Percentiles rank a stretch among this genome's conserved stretches.
Conservation (phyloP, 2,113 vertebrate species). For the Lota lota region DNA sequence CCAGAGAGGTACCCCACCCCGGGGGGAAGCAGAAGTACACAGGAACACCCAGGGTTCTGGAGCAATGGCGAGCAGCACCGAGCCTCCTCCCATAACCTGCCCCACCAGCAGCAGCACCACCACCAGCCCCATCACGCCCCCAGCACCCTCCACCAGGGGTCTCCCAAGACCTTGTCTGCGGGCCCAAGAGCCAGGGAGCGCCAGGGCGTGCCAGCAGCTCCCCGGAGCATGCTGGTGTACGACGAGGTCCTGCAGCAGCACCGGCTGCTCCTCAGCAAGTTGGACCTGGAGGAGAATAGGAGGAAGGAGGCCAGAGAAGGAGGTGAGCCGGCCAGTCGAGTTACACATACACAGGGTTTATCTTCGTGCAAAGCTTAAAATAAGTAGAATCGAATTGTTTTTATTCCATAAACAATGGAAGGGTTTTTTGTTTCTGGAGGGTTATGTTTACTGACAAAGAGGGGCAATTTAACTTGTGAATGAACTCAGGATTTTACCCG, state of each 20-base stretch:
- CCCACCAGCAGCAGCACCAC: conserved; percentile 34
- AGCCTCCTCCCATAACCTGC: conserved; percentile 72
- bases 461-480: too few relatives aligned
- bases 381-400: too few relatives aligned
- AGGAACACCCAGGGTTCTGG: conserved; percentile 73
- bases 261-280: conserved; percentile 89
- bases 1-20: conserved; percentile 75
- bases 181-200: conserved; percentile 28
- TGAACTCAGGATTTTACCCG: too few relatives aligned
- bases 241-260: conserved; percentile 92
- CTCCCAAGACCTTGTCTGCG: conserved; percentile 44
- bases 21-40: conserved; percentile 68
- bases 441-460: too few relatives aligned
- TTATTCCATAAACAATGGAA: too few relatives aligned
- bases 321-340: conserved; percentile 69
- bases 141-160: conserved; percentile 75
- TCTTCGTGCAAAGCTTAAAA: too few relatives aligned
- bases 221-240: conserved; percentile 75
- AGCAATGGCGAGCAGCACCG: conserved; percentile 83
- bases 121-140: conserved; percentile 44
- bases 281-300: conserved; percentile 91
- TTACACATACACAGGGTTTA: not conserved
- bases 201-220: conserved; percentile 62
- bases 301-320: conserved; percentile 89
- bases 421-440: too few relatives aligned